Percentiles rank a stretch among this genome's conserved stretches.
phyloP scores from a whole-genome alignment of 2,797 vertebrate species.

The Onychomys arenicola region DNA sequence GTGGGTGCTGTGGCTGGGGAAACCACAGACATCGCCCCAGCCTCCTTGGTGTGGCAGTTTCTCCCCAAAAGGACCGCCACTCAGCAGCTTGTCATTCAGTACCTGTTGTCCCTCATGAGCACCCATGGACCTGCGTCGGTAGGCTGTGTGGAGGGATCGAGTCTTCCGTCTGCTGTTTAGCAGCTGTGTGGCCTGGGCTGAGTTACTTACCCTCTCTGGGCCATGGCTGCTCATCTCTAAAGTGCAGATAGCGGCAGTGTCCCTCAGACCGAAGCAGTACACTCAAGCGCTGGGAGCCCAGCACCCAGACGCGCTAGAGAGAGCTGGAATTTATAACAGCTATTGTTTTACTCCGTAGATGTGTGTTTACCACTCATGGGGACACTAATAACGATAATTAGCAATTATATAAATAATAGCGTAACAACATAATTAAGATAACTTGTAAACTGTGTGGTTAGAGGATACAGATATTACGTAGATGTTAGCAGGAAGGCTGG shows the following conservation, averaged over 20 bases:
- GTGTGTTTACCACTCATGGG: not conserved
- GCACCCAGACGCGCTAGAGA: not conserved
- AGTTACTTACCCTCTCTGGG: slow-evolving; percentile 42
- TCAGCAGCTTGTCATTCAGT: not conserved
- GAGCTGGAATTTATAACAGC: not conserved
- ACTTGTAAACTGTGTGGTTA: not conserved
- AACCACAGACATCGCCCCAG: slow-evolving; percentile 69
- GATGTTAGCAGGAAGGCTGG: not conserved
- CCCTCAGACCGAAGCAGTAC: not conserved
- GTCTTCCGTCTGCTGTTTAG: not conserved
- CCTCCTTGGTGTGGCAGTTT: not conserved
- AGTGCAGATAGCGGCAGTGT: not conserved
- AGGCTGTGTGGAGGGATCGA: not conserved
- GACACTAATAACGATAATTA: slow-evolving; percentile 30
- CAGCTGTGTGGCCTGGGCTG: not conserved
- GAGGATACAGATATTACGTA: not conserved
- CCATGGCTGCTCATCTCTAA: slow-evolving; percentile 1
- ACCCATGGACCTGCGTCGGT: accelerated
- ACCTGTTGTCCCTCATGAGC: accelerated
- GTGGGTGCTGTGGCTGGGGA: slow-evolving; percentile 47
- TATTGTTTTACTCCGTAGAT: not conserved
- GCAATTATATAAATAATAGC: slow-evolving; percentile 38
- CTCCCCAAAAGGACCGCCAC: not conserved
- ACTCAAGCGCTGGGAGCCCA: not conserved
- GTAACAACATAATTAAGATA: not conserved